Evolutionary conservation across 2,888 invertebrate species (phyloP).

Genomic region (Horisme vitalbata): DNA sequence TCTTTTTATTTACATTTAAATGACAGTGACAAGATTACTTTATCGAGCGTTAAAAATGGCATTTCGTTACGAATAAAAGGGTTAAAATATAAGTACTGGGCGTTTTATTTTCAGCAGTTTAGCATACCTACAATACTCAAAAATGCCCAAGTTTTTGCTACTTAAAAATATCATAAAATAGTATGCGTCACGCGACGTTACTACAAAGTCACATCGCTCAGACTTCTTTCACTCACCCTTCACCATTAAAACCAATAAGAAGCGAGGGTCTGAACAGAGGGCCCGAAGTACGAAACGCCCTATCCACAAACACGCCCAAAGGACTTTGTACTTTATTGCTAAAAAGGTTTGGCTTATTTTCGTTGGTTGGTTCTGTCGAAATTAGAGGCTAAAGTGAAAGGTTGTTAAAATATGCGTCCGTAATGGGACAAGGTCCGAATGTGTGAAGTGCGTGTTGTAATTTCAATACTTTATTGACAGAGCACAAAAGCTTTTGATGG

Average conservation of each 20-base stretch:
- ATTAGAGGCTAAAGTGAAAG: slow-evolving; percentile 58
- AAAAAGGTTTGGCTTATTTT: slow-evolving; percentile 28
- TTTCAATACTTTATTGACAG: slow-evolving; percentile 12
- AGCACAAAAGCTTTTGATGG: not conserved
- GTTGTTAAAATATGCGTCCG: slow-evolving; percentile 45
- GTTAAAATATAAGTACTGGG: no score
- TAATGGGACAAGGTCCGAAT: slow-evolving; percentile 15
- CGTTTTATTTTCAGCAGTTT: no score
- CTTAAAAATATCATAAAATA: not conserved
- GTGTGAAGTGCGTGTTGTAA: slow-evolving; percentile 17
- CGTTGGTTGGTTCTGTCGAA: slow-evolving; percentile 32
- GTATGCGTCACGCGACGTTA: slow-evolving; percentile 40
- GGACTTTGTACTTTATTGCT: slow-evolving; percentile 40
- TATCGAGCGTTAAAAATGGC: no score
- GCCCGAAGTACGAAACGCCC: slow-evolving; percentile 59
- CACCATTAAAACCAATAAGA: slow-evolving; percentile 77
- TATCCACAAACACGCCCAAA: slow-evolving; percentile 42
- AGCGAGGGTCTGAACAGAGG: slow-evolving; percentile 64
- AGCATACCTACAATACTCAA: no score
- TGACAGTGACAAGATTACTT: no score
- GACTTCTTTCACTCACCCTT: slow-evolving; percentile 66
- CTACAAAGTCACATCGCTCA: slow-evolving; percentile 64
- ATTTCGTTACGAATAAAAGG: no score
- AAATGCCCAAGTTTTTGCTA: no score
- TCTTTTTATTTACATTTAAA: no score